These are phyloP conservation scores for Rhodinocichla rosea DNA, from an alignment of 2,113 vertebrate genomes.

Conservation along the genomic window DNA sequence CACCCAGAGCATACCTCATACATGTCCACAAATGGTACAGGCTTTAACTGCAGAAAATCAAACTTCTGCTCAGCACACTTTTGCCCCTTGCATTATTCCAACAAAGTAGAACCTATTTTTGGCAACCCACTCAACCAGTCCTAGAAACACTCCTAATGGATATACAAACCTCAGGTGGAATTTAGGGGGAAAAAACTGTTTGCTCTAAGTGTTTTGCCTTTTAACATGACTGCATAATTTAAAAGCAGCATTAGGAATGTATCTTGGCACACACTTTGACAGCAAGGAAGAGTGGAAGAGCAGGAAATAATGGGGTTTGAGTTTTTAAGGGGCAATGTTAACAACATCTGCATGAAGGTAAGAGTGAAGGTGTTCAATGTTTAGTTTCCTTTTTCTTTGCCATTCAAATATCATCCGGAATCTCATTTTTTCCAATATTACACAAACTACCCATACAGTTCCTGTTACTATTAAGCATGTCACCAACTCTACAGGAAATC, in stretches of 20 bases:
- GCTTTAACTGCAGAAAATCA: neutral
- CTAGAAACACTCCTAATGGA: neutral
- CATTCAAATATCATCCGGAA: neutral
- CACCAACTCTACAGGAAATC: neutral
- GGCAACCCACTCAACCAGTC: neutral
- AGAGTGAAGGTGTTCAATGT: neutral
- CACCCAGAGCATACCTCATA: accelerated
- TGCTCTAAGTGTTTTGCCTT: neutral
- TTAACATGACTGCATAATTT: neutral
- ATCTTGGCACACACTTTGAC: neutral
- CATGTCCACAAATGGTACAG: neutral
- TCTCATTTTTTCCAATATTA: neutral
- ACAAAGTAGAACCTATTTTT: neutral
- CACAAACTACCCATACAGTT: neutral
- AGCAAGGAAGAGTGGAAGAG: neutral
- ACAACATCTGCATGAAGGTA: neutral
- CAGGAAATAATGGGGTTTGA: neutral
- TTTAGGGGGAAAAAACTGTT: neutral
- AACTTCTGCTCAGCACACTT: neutral
- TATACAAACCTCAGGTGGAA: neutral
- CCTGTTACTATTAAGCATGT: neutral
- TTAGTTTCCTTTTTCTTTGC: neutral
- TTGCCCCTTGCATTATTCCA: neutral
- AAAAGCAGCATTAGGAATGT: neutral
- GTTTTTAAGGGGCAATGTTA: neutral